phyloP scores from a whole-genome alignment of 2,888 invertebrate species.

The Anarsia innoxiella region DNA sequence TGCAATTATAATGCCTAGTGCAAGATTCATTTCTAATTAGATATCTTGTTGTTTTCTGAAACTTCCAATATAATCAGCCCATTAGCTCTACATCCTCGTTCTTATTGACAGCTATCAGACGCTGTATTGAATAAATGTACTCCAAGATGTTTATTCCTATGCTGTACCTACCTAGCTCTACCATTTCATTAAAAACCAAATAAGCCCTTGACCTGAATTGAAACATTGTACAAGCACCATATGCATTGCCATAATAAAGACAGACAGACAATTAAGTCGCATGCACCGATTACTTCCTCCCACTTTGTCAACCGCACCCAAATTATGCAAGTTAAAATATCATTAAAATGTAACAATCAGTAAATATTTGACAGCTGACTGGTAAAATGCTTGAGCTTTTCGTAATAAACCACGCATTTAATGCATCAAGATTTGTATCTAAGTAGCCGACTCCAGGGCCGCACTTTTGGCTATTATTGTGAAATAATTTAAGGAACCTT shows the following conservation, averaged over 20 bases:
- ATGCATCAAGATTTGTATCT: conserved; percentile 23
- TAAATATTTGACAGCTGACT: conserved; percentile 16
- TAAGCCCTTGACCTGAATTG: conserved; percentile 17
- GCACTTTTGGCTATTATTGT: conserved; percentile 32
- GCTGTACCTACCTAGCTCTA: too few species aligned
- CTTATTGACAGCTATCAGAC: too few species aligned
- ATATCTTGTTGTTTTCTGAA: too few species aligned
- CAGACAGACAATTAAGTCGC: conserved; percentile 11
- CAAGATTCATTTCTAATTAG: too few species aligned
- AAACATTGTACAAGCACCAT: conserved; percentile 10
- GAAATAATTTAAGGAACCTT: conserved; percentile 28
- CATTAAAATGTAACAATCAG: conserved; percentile 11
- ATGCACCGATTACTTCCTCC: conserved; percentile 16
- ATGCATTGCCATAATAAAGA: conserved; percentile 15
- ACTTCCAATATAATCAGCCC: too few species aligned
- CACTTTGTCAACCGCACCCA: conserved; percentile 12
- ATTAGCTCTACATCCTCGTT: too few species aligned
- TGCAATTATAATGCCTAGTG: too few species aligned
- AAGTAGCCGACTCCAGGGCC: conserved; percentile 22
- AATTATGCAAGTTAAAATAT: conserved; percentile 10
- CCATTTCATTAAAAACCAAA: too few species aligned
- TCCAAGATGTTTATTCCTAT: too few species aligned
- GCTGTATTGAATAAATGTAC: too few species aligned
- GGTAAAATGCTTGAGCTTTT: conserved; percentile 19
- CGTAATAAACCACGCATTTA: conserved; percentile 26